Base-by-base conservation (phyloP, 2,797 vertebrate species). In the Heterohyrax brucei region DNA sequence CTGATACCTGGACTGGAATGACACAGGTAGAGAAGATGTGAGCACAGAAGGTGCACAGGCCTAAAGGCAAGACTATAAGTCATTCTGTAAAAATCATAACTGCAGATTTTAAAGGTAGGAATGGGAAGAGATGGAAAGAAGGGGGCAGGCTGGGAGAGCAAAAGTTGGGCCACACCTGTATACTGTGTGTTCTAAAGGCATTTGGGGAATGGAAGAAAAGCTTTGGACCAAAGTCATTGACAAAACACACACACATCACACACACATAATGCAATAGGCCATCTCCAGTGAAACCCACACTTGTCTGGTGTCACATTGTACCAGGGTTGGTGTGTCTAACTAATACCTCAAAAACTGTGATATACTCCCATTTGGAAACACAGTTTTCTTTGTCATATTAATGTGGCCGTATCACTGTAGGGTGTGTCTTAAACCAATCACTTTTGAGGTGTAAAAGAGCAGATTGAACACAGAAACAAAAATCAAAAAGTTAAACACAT, bases 121-220 rank as follows among this genome's bases (percentile, higher is more conserved):
- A 9, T 0, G 56, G 7, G 64, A 75, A 46, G 22, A 2, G 6
- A 24, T 5, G 28, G 18, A 66, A 50, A 8, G 46, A 26, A 21
- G 9, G 59, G 7, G 24, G 30, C 44, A 76, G 2, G 22, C 26
- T 30, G 30, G 33, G 30, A 9, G 5, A 73, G 73, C 12, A 46
- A 24, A 24, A 2, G 44, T 4, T n/a, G 2, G 10, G 2, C 53
- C 73, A 48, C 28, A 24, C 39, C 76, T 8, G 3, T 10, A 2
- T 4, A 12, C 78, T 39, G 1, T 19, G 18, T 7, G 14, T 3
- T 6, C 77, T 62, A 18, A 91, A 22, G 8, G 78, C 28, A 1
- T 1, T 1, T 9, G 56, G 2, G 28, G 33, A 3, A 1, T 18
- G 1, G 0, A 2, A 12, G 10, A 26, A 39, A 70, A 44, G 16